phyloP scores from a whole-genome alignment of 1,140 invertebrate species.

The Lysiphlebus fabarum region DNA sequence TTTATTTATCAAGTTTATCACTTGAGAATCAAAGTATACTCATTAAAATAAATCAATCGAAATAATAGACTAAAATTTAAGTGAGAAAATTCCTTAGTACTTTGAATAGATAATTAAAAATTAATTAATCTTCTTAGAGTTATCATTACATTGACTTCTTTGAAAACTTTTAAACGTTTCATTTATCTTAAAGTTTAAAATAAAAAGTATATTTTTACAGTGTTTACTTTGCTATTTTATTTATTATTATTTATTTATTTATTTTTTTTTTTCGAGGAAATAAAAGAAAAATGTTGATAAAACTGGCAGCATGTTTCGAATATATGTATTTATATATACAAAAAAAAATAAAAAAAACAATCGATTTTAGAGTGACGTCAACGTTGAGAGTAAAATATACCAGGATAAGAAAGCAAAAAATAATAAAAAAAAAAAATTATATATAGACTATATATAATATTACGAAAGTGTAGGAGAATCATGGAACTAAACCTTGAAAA shows the following conservation, averaged over 20 bases:
- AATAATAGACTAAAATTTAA: not conserved
- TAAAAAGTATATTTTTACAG: too few relatives aligned
- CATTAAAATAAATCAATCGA: too few relatives aligned
- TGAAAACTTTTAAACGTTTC: slow-evolving; percentile 16
- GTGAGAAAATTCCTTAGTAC: not conserved
- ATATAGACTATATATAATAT: slow-evolving; percentile 25
- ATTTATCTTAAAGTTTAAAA: slow-evolving; percentile 7
- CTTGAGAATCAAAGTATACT: too few relatives aligned
- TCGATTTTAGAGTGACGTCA: not conserved
- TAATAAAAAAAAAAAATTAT: slow-evolving; percentile 5
- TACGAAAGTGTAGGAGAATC: slow-evolving; percentile 28
- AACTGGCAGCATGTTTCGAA: too few relatives aligned
- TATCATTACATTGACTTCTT: slow-evolving; percentile 5
- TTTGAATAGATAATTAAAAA: slow-evolving; percentile 12
- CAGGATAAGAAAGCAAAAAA: not conserved
- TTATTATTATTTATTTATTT: slow-evolving; percentile 4
- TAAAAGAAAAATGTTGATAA: not conserved
- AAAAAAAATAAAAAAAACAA: too few relatives aligned
- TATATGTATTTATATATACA: too few relatives aligned
- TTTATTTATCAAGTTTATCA: too few relatives aligned
- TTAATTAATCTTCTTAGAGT: slow-evolving; percentile 17
- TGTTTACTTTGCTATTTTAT: not conserved
- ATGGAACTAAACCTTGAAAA: slow-evolving; percentile 40
- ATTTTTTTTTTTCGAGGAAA: not conserved
- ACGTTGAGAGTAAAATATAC: slow-evolving; percentile 4